Conservation (phyloP, 1,140 invertebrate genomes). For the Triops cancriformis region DNA sequence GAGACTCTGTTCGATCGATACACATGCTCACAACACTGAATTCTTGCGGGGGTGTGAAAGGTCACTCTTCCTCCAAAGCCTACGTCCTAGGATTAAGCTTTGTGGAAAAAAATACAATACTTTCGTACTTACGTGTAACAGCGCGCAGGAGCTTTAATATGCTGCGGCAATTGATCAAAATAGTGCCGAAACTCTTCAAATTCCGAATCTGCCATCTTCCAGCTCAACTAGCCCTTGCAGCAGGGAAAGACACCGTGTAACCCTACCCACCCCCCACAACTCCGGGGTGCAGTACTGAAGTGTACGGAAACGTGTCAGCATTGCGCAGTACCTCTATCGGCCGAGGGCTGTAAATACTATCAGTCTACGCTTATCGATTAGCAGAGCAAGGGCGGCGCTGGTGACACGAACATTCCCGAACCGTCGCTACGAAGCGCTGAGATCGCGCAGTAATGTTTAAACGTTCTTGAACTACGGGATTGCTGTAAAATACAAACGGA, state of each 20-base stretch:
- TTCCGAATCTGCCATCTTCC: slow-evolving; percentile 76
- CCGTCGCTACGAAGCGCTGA: too few species aligned
- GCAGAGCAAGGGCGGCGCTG: too few species aligned
- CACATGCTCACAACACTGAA: slow-evolving; percentile 15
- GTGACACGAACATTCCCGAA: too few species aligned
- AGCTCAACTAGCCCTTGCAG: background rate
- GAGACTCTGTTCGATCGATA: slow-evolving; percentile 23
- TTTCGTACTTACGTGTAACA: slow-evolving; percentile 52
- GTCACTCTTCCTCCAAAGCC: background rate
- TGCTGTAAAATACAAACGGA: too few species aligned
- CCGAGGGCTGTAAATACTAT: too few species aligned
- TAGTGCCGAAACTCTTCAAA: slow-evolving; percentile 83
- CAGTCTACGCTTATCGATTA: too few species aligned
- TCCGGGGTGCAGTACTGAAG: too few species aligned
- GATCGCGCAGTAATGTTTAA: too few species aligned
- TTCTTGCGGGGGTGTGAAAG: slow-evolving; percentile 4
- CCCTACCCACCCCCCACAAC: background rate
- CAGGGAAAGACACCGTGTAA: background rate
- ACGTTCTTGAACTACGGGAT: too few species aligned
- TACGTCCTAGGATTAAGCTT: background rate
- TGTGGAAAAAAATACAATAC: background rate
- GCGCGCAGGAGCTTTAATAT: slow-evolving; percentile 60
- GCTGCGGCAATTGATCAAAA: slow-evolving; percentile 69
- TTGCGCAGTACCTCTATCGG: too few species aligned
- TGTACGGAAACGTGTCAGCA: too few species aligned